phyloP scores from a whole-genome alignment of 2,888 invertebrate species.

The Parnassius apollo region DNA sequence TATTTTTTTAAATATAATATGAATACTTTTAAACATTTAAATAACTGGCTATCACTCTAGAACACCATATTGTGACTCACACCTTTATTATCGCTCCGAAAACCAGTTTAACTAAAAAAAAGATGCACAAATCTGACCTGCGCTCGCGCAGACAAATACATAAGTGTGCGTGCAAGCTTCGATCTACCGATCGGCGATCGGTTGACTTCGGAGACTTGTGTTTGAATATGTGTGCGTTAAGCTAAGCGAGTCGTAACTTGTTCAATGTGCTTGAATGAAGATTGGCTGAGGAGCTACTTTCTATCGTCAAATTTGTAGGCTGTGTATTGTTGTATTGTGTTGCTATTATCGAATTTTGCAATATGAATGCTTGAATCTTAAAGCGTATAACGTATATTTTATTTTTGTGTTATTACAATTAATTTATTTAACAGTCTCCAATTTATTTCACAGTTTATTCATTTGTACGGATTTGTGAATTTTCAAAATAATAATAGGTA shows the following conservation, averaged over 20 bases:
- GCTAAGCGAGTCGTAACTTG: constrained; percentile 67
- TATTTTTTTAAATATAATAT: not conserved
- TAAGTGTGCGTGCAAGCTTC: constrained; percentile 45
- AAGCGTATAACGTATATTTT: constrained; percentile 32
- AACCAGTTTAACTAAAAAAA: constrained; percentile 69
- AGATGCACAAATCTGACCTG: constrained; percentile 66
- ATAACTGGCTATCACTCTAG: constrained; percentile 34
- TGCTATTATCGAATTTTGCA: constrained; percentile 51
- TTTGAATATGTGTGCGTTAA: constrained; percentile 50
- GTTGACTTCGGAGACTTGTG: constrained; percentile 27
- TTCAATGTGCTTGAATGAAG: constrained; percentile 74
- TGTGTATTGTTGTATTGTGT: constrained; percentile 46
- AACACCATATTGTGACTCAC: constrained; percentile 61
- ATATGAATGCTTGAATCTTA: constrained; percentile 26
- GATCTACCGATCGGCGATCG: constrained; percentile 30
- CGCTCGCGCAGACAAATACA: constrained; percentile 47
- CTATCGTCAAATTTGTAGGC: constrained; percentile 54
- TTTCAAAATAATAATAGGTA: too few relatives aligned
- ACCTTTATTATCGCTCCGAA: constrained; percentile 62
- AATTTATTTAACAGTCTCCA: too few relatives aligned
- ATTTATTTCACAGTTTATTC: too few relatives aligned
- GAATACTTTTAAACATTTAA: constrained; percentile 2
- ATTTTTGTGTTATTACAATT: not conserved
- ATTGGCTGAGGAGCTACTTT: constrained; percentile 77
- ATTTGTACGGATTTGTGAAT: too few relatives aligned